Conservation (phyloP, 1,140 invertebrate genomes). For the Neotoxoptera formosana region DNA sequence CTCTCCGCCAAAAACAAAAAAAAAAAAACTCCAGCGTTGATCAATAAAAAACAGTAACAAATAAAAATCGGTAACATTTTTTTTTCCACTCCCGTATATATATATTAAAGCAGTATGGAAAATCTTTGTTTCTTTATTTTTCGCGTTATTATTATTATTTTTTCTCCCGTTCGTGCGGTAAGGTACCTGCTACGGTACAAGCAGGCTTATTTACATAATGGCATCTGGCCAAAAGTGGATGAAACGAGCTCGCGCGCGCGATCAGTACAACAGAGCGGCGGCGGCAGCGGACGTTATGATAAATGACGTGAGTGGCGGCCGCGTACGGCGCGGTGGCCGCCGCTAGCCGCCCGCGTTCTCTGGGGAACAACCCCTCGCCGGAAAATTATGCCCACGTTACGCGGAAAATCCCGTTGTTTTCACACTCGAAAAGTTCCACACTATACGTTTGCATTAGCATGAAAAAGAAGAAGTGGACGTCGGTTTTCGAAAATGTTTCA, state of each 20-base stretch:
- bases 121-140: slow-evolving; percentile 18
- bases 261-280: not conserved
- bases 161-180: not conserved
- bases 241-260: slow-evolving; percentile 41
- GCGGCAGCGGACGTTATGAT: slow-evolving; percentile 17
- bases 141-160: slow-evolving; percentile 25
- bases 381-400: slow-evolving; percentile 39
- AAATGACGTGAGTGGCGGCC: slow-evolving; percentile 35
- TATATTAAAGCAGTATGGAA: not conserved
- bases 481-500: slow-evolving; percentile 11
- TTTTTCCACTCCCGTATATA: not conserved
- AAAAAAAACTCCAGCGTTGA: slow-evolving; percentile 1
- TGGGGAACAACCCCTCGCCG: not conserved
- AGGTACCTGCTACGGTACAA: not conserved
- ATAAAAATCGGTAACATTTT: slow-evolving; percentile 35
- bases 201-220: slow-evolving; percentile 52
- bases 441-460: slow-evolving; percentile 20
- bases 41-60: slow-evolving; percentile 51
- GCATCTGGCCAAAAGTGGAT: slow-evolving; percentile 29
- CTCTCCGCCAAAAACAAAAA: too few species aligned
- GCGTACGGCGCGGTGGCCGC: not conserved
- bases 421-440: slow-evolving; percentile 47
- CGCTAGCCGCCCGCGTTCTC: not conserved
- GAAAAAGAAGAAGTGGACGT: slow-evolving; percentile 36
- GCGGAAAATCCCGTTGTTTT: slow-evolving; percentile 48